These are phyloP conservation scores for Rhingia campestris DNA, from an alignment of 2,888 invertebrate species.

Conservation along the genomic window DNA sequence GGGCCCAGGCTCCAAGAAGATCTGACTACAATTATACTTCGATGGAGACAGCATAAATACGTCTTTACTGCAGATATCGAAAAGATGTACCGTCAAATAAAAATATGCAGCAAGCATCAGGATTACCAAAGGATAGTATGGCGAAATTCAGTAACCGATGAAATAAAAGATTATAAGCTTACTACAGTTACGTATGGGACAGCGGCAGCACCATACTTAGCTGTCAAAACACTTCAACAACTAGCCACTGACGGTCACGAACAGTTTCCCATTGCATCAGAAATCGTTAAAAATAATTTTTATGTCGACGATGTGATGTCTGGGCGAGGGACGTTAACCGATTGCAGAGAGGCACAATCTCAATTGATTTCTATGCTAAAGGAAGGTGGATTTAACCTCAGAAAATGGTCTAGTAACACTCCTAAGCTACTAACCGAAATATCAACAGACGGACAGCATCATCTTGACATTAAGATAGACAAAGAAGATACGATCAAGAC, in stretches of 20 bases:
- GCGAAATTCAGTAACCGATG: too few relatives aligned
- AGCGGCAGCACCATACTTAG: too few relatives aligned
- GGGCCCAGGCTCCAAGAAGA: constrained; percentile 34
- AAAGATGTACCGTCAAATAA: constrained; percentile 58
- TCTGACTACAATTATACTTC: constrained; percentile 19
- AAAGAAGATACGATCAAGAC: constrained; percentile 40
- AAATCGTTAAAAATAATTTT: constrained; percentile 18
- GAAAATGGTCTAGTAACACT: constrained; percentile 28
- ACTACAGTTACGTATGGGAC: too few relatives aligned
- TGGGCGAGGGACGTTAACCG: constrained; percentile 8
- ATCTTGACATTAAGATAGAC: neutral
- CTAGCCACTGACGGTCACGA: neutral
- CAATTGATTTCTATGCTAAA: constrained; percentile 10
- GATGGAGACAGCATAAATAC: constrained; percentile 32
- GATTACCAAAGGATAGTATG: too few relatives aligned
- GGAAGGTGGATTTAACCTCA: constrained; percentile 26
- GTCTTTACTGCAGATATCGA: constrained; percentile 41
- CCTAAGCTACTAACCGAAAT: constrained; percentile 14
- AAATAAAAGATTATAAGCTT: too few relatives aligned
- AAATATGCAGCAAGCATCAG: neutral
- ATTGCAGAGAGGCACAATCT: constrained; percentile 2
- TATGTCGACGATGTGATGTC: constrained; percentile 32
- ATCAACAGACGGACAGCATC: neutral
- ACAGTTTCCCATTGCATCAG: too few relatives aligned
- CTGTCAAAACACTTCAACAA: constrained; percentile 30